Percentiles rank a stretch among this genome's conserved stretches.
Evolutionary conservation across 2,113 vertebrate genomes (phyloP).

Genomic region (Acanthochromis polyacanthus): DNA sequence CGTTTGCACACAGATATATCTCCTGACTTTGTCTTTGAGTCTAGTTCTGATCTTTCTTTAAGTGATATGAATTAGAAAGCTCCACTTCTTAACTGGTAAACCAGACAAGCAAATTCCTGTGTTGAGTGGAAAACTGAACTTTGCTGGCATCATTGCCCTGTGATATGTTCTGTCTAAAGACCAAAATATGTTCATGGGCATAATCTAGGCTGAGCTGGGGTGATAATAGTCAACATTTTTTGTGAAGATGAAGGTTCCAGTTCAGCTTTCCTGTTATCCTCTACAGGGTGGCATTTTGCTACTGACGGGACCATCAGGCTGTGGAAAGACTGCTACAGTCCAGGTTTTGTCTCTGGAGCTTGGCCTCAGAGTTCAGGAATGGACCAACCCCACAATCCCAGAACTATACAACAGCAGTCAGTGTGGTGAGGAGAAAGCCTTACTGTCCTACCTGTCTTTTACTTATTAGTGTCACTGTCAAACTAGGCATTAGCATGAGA

Average conservation of each 20-base stretch:
- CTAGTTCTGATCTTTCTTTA: too few relatives aligned
- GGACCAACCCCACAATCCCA: slow-evolving; percentile 90
- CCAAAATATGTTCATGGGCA: too few relatives aligned
- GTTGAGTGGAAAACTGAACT: not conserved
- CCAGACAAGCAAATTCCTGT: not conserved
- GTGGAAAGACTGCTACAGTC: slow-evolving; percentile 94
- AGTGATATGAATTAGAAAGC: too few relatives aligned
- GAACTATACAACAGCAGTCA: slow-evolving; percentile 85
- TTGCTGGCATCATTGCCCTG: too few relatives aligned
- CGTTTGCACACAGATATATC: too few relatives aligned
- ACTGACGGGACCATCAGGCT: slow-evolving; percentile 93
- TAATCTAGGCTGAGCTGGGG: not conserved
- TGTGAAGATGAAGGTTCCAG: not conserved
- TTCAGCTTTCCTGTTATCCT: not conserved
- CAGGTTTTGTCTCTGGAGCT: slow-evolving; percentile 87
- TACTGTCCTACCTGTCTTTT: too few relatives aligned
- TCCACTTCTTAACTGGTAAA: too few relatives aligned
- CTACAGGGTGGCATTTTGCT: slow-evolving; percentile 89
- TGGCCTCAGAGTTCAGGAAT: slow-evolving; percentile 91
- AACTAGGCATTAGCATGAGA: too few relatives aligned
- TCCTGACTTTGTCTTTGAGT: not conserved
- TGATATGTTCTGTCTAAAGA: too few relatives aligned
- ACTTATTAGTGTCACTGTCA: too few relatives aligned
- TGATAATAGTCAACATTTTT: too few relatives aligned
- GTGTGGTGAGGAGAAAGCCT: slow-evolving; percentile 79